These are phyloP conservation scores for Latrodectus geometricus DNA, from an alignment of 1,140 invertebrate genomes.

Conservation along the genomic window DNA sequence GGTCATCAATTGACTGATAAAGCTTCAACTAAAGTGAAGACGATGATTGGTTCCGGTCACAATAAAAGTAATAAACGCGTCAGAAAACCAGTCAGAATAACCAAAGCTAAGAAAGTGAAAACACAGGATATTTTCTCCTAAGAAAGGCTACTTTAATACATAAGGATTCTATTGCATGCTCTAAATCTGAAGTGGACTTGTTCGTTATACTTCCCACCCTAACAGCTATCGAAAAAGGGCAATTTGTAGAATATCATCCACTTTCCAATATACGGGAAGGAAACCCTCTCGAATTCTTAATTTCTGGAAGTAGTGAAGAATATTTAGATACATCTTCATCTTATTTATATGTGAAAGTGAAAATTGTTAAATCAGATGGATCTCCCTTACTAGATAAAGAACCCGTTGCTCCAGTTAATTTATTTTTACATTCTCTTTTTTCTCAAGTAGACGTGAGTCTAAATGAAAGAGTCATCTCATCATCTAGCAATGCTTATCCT, in stretches of 20 bases:
- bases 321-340: not conserved
- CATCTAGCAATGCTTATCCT: not conserved
- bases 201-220: not conserved
- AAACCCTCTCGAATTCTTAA: not conserved
- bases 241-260: not conserved
- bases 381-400: not conserved
- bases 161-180: not conserved
- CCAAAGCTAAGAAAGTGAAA: not conserved
- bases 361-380: not conserved
- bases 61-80: too few relatives aligned
- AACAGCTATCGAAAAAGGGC: not conserved
- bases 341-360: slow-evolving; percentile 7
- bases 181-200: slow-evolving; percentile 1
- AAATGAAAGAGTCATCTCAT: not conserved
- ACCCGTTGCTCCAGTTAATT: not conserved
- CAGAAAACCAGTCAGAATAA: too few relatives aligned
- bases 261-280: not conserved
- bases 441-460: slow-evolving; percentile 1
- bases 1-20: too few relatives aligned
- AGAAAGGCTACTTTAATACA: not conserved
- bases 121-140: slow-evolving; percentile 2
- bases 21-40: too few relatives aligned
- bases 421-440: not conserved
- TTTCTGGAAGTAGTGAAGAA: not conserved
- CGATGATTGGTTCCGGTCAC: too few relatives aligned